These are phyloP conservation scores for Hemibagrus guttatus DNA, from an alignment of 2,797 vertebrate species.

Conservation along the genomic window DNA sequence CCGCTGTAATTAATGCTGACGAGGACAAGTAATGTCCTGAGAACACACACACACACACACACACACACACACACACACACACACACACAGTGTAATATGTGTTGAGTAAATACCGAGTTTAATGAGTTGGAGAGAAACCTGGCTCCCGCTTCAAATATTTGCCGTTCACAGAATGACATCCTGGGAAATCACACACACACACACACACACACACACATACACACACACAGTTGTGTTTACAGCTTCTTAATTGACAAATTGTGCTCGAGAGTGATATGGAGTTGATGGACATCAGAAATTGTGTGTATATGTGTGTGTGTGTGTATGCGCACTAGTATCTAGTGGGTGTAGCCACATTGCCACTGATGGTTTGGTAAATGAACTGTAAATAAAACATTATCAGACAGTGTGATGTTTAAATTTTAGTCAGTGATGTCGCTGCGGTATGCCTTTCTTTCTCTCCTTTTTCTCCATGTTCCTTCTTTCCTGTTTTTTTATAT, in stretches of 20 bases:
- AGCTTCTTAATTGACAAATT: not conserved
- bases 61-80: constrained; percentile 4
- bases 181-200: not conserved
- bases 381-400: not conserved
- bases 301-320: not conserved
- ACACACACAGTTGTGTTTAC: not conserved
- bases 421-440: not conserved
- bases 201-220: not conserved
- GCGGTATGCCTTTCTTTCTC: no score
- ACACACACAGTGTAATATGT: constrained; percentile 13
- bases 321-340: not conserved
- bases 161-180: not conserved
- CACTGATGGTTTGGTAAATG: not conserved
- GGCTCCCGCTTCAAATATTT: constrained; percentile 20
- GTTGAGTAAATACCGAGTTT: constrained; percentile 30
- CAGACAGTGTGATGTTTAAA: not conserved
- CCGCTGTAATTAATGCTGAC: constrained; percentile 26
- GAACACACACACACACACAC: not conserved
- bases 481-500: not conserved
- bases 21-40: constrained; percentile 12
- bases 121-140: constrained; percentile 36
- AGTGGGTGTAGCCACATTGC: not conserved
- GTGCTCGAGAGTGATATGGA: not conserved
- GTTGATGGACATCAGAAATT: not conserved
- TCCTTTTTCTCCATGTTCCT: not conserved